A percentile compares a stretch with the other conserved stretches of the same genome.
Evolutionary conservation across 1,140 invertebrate species (phyloP).

Genomic region (Macrotrachela quadricornifera): DNA sequence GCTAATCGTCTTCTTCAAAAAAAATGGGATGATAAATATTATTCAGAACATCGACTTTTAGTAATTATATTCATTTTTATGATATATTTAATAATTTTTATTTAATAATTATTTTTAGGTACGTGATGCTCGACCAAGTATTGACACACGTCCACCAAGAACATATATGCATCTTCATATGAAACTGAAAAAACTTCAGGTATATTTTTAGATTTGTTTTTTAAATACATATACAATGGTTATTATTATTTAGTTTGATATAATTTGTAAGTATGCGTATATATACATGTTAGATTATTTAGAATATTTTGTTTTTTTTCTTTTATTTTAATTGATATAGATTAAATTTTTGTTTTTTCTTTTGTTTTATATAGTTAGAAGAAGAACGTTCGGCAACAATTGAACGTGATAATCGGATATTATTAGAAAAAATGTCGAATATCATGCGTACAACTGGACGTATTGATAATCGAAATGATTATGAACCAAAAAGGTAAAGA

Average conservation of each 20-base stretch:
- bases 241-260: neutral
- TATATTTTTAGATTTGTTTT: constrained; percentile 9
- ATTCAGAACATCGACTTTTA: constrained; percentile 18
- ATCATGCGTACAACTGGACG: constrained; percentile 24
- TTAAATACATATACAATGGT: neutral
- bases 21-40: constrained; percentile 24
- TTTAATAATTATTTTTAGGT: constrained; percentile 9
- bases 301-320: neutral
- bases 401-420: constrained; percentile 25
- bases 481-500: constrained; percentile 23
- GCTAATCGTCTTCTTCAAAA: constrained; percentile 24
- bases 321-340: neutral
- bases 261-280: too few species aligned
- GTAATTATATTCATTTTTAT: neutral
- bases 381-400: constrained; percentile 26
- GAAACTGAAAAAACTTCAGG: constrained; percentile 30
- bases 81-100: neutral
- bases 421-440: constrained; percentile 28
- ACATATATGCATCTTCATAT: constrained; percentile 31
- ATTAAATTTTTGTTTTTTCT: neutral
- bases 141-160: constrained; percentile 25
- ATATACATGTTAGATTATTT: too few species aligned
- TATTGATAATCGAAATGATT: constrained; percentile 25
- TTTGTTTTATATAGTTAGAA: constrained; percentile 16
- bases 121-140: constrained; percentile 14